Percentiles rank a stretch among this genome's conserved stretches.
Evolutionary conservation across 2,113 vertebrate species (phyloP).

Genomic region (Strix aluco): DNA sequence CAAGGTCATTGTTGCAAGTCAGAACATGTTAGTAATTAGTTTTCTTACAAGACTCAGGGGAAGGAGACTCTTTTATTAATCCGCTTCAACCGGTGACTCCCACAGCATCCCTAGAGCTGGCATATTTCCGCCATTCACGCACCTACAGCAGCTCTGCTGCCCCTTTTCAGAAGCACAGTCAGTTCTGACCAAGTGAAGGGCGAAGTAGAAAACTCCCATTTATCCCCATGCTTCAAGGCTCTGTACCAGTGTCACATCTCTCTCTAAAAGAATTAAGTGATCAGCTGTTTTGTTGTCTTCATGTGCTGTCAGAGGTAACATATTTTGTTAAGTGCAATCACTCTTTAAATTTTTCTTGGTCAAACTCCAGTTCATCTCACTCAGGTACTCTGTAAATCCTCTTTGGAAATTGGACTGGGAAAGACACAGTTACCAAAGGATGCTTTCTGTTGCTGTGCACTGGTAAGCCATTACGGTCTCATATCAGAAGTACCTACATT

Average conservation of each 20-base stretch:
- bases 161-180: background rate
- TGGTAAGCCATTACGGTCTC: background rate
- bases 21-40: background rate
- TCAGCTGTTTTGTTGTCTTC: background rate
- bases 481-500: background rate
- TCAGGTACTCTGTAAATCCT: background rate
- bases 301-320: background rate
- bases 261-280: background rate
- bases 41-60: conserved; percentile 1
- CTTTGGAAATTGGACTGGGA: background rate
- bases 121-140: background rate
- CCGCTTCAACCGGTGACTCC: background rate
- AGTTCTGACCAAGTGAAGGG: background rate
- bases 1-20: background rate
- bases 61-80: background rate
- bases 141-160: background rate
- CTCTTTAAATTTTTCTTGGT: background rate
- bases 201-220: background rate
- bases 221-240: background rate
- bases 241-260: background rate
- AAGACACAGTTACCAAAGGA: background rate
- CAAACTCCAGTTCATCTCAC: background rate
- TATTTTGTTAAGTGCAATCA: background rate
- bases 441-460: background rate
- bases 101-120: background rate